Base-by-base conservation (phyloP, 2,888 invertebrate genomes). In the Anticlea derivata region DNA sequence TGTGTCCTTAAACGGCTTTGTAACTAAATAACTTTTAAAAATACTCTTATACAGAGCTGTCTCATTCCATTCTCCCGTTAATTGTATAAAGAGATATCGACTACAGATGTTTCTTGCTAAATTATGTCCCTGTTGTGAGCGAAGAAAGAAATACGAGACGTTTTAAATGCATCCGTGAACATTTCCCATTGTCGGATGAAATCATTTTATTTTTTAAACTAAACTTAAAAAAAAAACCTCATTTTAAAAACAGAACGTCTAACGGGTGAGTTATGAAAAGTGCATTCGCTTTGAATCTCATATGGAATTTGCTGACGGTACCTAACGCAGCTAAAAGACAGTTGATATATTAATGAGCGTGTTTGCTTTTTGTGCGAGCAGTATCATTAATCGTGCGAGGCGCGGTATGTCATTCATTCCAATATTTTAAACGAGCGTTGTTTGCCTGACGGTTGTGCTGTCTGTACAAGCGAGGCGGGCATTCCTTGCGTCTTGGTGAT, bases 321-420 rank as follows among this genome's bases (percentile, higher is more conserved):
- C 83, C 78, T 80, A 80, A 75, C 72, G 75, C 81, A 84, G 50
- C 38, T 85, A 87, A 86, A 89, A 85, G 89, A 90, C 90, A 88
- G 86, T 81, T 90, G 90, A 90, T 89, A 86, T 85, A 90, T 90
- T 90, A 90, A 90, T 88, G 90, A 90, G 88, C 78, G 60, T 74
- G 85, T 80, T 85, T 81, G 81, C 86, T 88, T 89, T 90, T 90
- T 90, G 89, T 89, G 73, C 66, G 73, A 75, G 79, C 78, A 66
- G 75, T 69, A 75, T 81, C 89, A 90, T 90, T 87, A 86, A 90
- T 90, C 89, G 84, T 86, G 74, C 86, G 79, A 80, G 79, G 83
- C 88, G 83, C 75, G 90, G 88, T 88, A 88, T 90, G 90, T 89
- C 90, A 90, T 90, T 88, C 88, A 90, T 87, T 89, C 90, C 89